These are phyloP conservation scores for Cosmopolites sordidus DNA, from an alignment of 2,888 invertebrate species.

Conservation along the genomic window DNA sequence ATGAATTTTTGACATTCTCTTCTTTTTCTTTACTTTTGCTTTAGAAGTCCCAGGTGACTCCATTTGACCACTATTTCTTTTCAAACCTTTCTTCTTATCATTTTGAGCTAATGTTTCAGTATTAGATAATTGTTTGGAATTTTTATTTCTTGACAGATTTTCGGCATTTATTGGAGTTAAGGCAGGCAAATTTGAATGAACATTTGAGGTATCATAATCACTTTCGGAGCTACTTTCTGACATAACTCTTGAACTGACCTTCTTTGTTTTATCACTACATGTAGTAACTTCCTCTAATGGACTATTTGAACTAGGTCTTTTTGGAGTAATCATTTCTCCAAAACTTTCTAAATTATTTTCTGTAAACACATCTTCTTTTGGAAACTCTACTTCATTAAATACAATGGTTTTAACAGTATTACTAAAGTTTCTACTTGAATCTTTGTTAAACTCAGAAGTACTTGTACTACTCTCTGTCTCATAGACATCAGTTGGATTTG, in stretches of 20 bases:
- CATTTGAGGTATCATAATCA: conserved; percentile 32
- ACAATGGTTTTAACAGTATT: conserved; percentile 37
- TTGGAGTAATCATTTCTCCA: conserved; percentile 39
- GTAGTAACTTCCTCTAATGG: not conserved
- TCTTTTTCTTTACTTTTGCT: conserved; percentile 7
- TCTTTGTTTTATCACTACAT: not conserved
- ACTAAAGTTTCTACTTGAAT: conserved; percentile 27
- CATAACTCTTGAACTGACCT: conserved; percentile 17
- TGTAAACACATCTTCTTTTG: conserved; percentile 38
- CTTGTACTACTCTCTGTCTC: conserved; percentile 43
- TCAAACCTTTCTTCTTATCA: not conserved
- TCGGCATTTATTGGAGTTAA: conserved; percentile 32
- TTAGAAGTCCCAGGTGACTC: not conserved
- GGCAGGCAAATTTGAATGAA: conserved; percentile 32
- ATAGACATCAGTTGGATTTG: conserved; percentile 35
- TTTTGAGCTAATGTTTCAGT: not conserved
- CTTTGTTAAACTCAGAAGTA: conserved; percentile 33
- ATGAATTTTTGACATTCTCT: not conserved
- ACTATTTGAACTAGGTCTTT: not conserved
- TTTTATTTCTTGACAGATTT: too few species aligned
- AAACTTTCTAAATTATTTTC: conserved; percentile 41
- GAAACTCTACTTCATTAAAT: conserved; percentile 43
- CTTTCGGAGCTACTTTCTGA: conserved; percentile 41
- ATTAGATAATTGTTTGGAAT: not conserved
- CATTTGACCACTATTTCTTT: conserved; percentile 4